Conservation (phyloP, 2,888 invertebrate species). For the Archips xylosteana region DNA sequence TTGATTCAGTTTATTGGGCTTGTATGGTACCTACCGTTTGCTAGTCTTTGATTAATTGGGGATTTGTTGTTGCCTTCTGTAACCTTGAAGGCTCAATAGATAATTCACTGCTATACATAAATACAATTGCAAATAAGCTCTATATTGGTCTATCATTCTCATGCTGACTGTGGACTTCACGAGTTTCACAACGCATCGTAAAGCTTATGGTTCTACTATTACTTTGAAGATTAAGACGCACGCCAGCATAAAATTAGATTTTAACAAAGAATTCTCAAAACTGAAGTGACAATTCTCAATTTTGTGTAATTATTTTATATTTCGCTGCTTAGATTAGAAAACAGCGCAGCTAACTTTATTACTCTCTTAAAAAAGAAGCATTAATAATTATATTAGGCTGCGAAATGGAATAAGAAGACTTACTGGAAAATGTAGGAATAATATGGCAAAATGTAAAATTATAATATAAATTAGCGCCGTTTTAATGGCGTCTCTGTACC, state of each 20-base stretch:
- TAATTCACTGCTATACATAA: neutral
- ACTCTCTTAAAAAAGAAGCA: constrained; percentile 2
- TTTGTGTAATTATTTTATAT: neutral
- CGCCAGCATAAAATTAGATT: neutral
- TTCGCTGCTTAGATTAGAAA: neutral
- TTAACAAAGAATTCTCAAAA: neutral
- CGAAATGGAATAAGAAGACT: neutral
- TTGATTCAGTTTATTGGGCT: constrained; percentile 5
- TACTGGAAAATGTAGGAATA: neutral
- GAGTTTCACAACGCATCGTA: neutral
- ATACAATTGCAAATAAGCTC: neutral
- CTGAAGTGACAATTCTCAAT: neutral
- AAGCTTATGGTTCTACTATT: neutral
- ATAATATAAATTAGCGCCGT: neutral
- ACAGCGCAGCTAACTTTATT: neutral
- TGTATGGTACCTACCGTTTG: constrained; percentile 1
- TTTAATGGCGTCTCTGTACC: neutral
- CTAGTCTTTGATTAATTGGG: constrained; percentile 5
- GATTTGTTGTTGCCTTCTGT: neutral
- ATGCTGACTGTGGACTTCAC: neutral
- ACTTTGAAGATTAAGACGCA: neutral
- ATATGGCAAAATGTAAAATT: neutral
- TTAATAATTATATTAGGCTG: neutral
- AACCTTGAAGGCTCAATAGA: neutral
- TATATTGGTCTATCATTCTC: neutral